Evolutionary conservation across 1,140 invertebrate species (phyloP).

Genomic region (Dreissena polymorpha): DNA sequence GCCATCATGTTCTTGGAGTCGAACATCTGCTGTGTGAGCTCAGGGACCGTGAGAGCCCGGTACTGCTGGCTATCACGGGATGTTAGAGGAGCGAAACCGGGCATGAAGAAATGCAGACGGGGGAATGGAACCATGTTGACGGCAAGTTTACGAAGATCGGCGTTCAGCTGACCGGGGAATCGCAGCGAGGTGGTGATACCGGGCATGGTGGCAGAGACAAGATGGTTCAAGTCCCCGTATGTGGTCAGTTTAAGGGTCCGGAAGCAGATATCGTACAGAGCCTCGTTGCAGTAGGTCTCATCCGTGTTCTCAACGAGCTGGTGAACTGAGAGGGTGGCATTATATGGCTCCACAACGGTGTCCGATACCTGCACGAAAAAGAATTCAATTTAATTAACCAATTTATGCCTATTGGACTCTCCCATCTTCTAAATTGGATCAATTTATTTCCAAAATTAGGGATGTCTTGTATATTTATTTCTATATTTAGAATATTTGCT

Average conservation of each 20-base stretch:
- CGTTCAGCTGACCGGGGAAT: slow-evolving; percentile 92
- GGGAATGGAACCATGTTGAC: slow-evolving; percentile 89
- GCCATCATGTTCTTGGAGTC: slow-evolving; percentile 90
- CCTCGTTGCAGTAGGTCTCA: slow-evolving; percentile 84
- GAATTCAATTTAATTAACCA: no score
- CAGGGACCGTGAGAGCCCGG: slow-evolving; percentile 82
- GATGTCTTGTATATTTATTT: no score
- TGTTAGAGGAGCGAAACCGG: slow-evolving; percentile 87
- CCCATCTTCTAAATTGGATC: no score
- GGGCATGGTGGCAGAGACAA: slow-evolving; percentile 85
- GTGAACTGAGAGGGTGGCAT: no score
- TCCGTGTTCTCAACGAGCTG: no score
- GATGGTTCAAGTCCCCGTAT: slow-evolving; percentile 84
- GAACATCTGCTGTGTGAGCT: slow-evolving; percentile 86
- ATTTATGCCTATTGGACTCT: no score
- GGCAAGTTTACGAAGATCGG: slow-evolving; percentile 91
- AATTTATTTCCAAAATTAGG: no score
- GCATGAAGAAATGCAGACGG: slow-evolving; percentile 90
- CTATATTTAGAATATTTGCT: no score
- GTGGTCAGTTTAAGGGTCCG: slow-evolving; percentile 91
- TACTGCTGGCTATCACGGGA: slow-evolving; percentile 82
- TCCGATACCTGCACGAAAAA: no score
- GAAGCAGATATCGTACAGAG: slow-evolving; percentile 96
- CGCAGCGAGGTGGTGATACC: slow-evolving; percentile 90
- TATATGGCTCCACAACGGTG: no score